Evolutionary conservation across 2,888 invertebrate species (phyloP), one percentile per base, ranked within the genome.

Genomic region (Synergus itoensis): DNA sequence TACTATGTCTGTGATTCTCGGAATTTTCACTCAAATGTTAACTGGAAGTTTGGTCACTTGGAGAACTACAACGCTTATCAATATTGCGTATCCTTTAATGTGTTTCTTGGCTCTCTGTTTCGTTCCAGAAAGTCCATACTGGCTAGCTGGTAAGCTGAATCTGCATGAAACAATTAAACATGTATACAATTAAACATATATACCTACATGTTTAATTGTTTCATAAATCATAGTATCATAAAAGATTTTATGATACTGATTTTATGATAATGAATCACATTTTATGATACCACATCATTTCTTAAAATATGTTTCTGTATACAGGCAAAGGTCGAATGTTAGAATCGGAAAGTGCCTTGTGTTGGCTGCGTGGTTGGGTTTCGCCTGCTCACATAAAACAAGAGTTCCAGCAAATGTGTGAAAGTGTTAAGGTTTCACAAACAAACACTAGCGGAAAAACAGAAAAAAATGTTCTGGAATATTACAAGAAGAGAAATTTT

Each of bases 311-410:
- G 12, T 48, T 63, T 65, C 28, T n/a, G 7, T 57, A 45, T 9
- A 14, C 79, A 92, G 92, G 86, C 0, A 95, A 94, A 87, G 94
- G 95, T 81, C 94, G 95, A 12, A 89, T 94, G 36, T 93, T 94
- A 4, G 96, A 96, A 41, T 96, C 97, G 0, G 94, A 94, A 83
- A 93, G 94, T 90, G 93, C 94, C 48, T 92, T 97, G 18, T 95
- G 96, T 85, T 97, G 97, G 96, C 92, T 97, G 0, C 94, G 97
- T 48, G 97, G 97, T 2, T 97, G 97, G 97, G 95, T 95, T 0
- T 93, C 93, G 0, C 92, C 95, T 21, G 91, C 93, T 5, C 93
- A 93, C 36, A 94, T 97, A 0, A 94, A 95, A 87, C 86, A 91
- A 0, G 96, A 96, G 87, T 93, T 95, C 43, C 92, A 92, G 73